Conservation (phyloP, 2,797 vertebrate species). For the Chaenodraco wilsoni region DNA sequence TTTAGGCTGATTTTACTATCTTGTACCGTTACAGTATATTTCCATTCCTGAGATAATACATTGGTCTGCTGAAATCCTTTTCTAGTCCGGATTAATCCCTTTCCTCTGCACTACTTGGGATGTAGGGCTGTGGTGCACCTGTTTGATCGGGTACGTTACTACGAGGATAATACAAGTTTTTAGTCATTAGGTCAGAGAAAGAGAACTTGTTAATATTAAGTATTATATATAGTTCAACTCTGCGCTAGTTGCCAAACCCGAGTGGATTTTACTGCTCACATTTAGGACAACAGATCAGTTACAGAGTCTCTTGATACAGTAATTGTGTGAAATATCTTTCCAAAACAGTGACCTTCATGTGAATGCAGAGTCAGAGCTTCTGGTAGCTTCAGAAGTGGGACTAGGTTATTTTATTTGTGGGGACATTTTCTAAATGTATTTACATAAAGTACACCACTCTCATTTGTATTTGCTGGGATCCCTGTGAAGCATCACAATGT, state of each 20-base stretch:
- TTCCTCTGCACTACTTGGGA: neutral
- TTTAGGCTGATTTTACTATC: constrained; percentile 47
- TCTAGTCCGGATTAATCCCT: neutral
- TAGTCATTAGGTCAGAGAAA: neutral
- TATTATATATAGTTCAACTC: neutral
- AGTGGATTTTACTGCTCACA: neutral
- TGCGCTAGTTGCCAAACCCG: neutral
- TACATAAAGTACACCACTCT: constrained; percentile 39
- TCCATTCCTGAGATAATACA: constrained; percentile 6
- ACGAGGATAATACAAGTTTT: neutral
- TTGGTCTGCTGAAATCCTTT: neutral
- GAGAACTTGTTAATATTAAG: neutral
- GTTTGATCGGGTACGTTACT: neutral
- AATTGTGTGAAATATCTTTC: constrained; percentile 1
- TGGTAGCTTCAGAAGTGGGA: neutral
- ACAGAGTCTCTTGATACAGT: too few species aligned
- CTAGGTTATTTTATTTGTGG: constrained; percentile 18
- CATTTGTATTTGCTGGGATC: constrained; percentile 25
- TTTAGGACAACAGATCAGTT: neutral
- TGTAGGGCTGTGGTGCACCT: neutral
- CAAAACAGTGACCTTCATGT: neutral
- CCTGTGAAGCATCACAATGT: neutral
- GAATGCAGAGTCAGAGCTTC: neutral
- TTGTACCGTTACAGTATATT: constrained; percentile 5
- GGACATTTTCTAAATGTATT: constrained; percentile 28